Evolutionary conservation across 2,797 vertebrate species (phyloP).

Genomic region (Adelosebastes latens): DNA sequence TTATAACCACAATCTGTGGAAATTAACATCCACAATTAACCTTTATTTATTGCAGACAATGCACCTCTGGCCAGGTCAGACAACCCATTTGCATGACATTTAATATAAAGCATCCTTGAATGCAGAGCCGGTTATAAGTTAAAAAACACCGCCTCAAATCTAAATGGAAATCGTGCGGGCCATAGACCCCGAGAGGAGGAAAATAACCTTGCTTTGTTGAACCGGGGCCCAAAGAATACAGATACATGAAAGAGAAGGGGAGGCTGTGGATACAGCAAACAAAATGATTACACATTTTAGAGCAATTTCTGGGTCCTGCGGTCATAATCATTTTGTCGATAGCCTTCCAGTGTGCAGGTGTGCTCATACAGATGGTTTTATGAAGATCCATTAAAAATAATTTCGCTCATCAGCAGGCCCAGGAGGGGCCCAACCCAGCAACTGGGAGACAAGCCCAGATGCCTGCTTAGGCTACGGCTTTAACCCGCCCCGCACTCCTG

Average conservation of each 20-base stretch:
- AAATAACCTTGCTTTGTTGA: conserved; percentile 73
- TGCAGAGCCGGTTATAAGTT: conserved; percentile 50
- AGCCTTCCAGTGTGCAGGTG: conserved; percentile 86
- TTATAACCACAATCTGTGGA: conserved; percentile 72
- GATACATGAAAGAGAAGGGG: conserved; percentile 65
- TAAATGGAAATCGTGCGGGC: conserved; percentile 71
- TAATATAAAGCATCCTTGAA: conserved; percentile 65
- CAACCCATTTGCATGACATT: conserved; percentile 75
- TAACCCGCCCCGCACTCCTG: conserved; percentile 45
- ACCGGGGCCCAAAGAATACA: conserved; percentile 68
- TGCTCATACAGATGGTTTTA: conserved; percentile 87
- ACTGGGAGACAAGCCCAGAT: conserved; percentile 75
- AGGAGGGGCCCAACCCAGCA: conserved; percentile 79
- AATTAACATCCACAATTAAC: conserved; percentile 83
- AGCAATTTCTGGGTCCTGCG: conserved; percentile 83
- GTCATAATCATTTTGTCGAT: conserved; percentile 87
- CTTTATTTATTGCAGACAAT: conserved; percentile 77
- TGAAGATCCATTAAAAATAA: conserved; percentile 89
- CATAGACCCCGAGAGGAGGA: conserved; percentile 35
- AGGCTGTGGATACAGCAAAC: conserved; percentile 78
- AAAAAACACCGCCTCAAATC: conserved; percentile 60
- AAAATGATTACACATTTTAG: conserved; percentile 86
- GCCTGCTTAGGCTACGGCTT: conserved; percentile 66
- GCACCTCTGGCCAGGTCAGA: conserved; percentile 78
- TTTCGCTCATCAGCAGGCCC: conserved; percentile 83